A percentile compares a stretch with the other conserved stretches of the same genome.
Conservation (phyloP, 2,888 invertebrate species). For the Harpalus rufipes region DNA sequence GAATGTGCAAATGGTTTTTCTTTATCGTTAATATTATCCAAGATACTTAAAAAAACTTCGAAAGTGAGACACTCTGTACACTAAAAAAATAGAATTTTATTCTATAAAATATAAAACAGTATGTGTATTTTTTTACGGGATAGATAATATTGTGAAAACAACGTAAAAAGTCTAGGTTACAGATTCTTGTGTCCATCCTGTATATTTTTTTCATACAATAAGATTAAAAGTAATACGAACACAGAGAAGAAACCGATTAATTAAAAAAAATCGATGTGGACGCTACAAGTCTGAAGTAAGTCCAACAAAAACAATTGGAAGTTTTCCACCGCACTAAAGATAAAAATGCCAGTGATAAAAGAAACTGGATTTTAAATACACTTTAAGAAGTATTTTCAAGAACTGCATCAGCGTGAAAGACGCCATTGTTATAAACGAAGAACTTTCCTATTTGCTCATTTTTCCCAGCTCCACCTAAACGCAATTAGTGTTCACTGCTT, state of each 20-base stretch:
- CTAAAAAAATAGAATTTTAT: too few relatives aligned
- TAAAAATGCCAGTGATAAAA: conserved; percentile 5
- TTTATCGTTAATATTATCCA: too few relatives aligned
- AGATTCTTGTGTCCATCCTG: too few relatives aligned
- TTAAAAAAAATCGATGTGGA: neutral
- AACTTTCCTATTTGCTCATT: neutral
- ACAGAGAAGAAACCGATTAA: neutral
- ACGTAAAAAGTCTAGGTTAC: too few relatives aligned
- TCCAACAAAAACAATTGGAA: conserved; percentile 2
- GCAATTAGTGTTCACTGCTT: conserved; percentile 7
- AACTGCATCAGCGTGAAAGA: conserved; percentile 18
- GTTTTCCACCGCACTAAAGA: neutral
- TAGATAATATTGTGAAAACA: too few relatives aligned
- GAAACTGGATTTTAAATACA: conserved; percentile 23
- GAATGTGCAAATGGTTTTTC: too few relatives aligned
- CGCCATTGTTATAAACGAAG: conserved; percentile 16
- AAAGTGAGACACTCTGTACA: too few relatives aligned
- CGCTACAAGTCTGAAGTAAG: neutral
- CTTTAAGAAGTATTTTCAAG: conserved; percentile 14
- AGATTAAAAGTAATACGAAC: too few relatives aligned
- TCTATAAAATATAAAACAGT: too few relatives aligned
- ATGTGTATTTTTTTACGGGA: too few relatives aligned
- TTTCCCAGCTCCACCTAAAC: neutral
- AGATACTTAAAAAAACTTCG: too few relatives aligned
- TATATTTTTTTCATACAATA: too few relatives aligned